Conservation (phyloP, 2,888 invertebrate species). For the Netelia melanura region DNA sequence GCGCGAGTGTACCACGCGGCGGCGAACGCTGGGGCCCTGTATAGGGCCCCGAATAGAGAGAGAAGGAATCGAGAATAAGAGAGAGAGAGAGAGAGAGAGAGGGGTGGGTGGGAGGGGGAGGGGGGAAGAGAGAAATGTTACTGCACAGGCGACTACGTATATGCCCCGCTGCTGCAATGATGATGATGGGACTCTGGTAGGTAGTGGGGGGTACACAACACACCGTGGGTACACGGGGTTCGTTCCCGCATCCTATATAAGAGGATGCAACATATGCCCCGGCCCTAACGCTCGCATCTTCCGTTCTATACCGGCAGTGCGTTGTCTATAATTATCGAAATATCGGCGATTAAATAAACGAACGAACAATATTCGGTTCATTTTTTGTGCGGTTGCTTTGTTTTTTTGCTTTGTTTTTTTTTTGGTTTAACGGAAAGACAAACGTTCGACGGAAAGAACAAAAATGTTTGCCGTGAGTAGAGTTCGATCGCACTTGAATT, state of each 20-base stretch:
- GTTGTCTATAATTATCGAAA: conserved; percentile 13
- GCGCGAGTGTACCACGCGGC: conserved; percentile 60
- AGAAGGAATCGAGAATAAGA: conserved; percentile 23
- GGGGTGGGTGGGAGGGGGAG: conserved; percentile 46
- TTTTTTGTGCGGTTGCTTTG: conserved; percentile 12
- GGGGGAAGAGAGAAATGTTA: conserved; percentile 42
- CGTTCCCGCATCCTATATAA: conserved; percentile 79
- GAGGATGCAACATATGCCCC: conserved; percentile 75
- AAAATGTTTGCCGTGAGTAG: conserved; percentile 64
- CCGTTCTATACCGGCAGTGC: conserved; percentile 34
- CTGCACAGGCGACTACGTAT: conserved; percentile 36
- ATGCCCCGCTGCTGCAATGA: conserved; percentile 46
- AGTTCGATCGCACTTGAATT: not conserved
- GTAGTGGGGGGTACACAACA: conserved; percentile 62
- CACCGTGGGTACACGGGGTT: conserved; percentile 58
- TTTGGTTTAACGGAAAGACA: not conserved
- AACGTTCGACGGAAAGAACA: conserved; percentile 3
- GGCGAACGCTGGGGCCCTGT: conserved; percentile 40
- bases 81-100: conserved; percentile 22
- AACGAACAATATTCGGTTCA: not conserved
- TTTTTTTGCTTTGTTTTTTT: not conserved
- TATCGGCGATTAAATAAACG: conserved; percentile 4
- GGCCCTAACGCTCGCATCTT: conserved; percentile 63
- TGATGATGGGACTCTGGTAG: conserved; percentile 52
- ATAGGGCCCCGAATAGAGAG: conserved; percentile 68